A percentile compares a stretch with the other conserved stretches of the same genome.
Conservation (phyloP, 1,140 invertebrate species). For the Eubasilissa regina region DNA sequence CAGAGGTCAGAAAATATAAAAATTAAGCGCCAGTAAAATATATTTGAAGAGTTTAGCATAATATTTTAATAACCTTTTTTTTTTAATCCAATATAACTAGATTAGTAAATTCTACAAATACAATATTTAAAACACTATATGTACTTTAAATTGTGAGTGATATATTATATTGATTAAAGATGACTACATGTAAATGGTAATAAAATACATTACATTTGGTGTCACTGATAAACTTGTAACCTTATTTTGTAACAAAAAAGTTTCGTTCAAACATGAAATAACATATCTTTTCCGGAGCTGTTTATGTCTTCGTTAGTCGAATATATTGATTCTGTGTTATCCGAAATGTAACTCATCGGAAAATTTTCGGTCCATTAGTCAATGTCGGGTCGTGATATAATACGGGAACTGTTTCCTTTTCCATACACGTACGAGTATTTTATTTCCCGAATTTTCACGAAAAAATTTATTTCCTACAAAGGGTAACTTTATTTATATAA, state of each 20-base stretch:
- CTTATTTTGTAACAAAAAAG: background rate
- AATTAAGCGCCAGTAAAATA: too few relatives aligned
- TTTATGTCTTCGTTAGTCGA: conserved; percentile 37
- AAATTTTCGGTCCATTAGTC: conserved; percentile 48
- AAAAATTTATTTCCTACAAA: conserved; percentile 30
- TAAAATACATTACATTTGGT: too few relatives aligned
- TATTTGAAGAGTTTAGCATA: too few relatives aligned
- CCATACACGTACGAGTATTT: conserved; percentile 37
- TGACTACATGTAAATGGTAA: too few relatives aligned
- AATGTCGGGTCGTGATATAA: conserved; percentile 51
- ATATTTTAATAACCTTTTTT: too few relatives aligned
- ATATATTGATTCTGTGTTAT: conserved; percentile 33
- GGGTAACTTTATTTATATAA: conserved; percentile 27
- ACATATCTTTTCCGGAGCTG: conserved; percentile 5
- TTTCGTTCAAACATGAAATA: background rate
- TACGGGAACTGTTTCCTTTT: conserved; percentile 41
- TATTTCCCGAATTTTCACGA: conserved; percentile 27
- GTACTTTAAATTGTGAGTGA: too few relatives aligned
- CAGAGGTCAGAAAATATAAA: too few relatives aligned
- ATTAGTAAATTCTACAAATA: too few relatives aligned
- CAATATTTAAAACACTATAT: too few relatives aligned
- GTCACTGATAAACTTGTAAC: too few relatives aligned
- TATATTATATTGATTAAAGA: too few relatives aligned
- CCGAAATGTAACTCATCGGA: conserved; percentile 51
- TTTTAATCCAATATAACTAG: too few relatives aligned